Evolutionary conservation across 2,113 vertebrate species (phyloP), one percentile per base, ranked within the genome.

Genomic region (Corydoras sp.): DNA sequence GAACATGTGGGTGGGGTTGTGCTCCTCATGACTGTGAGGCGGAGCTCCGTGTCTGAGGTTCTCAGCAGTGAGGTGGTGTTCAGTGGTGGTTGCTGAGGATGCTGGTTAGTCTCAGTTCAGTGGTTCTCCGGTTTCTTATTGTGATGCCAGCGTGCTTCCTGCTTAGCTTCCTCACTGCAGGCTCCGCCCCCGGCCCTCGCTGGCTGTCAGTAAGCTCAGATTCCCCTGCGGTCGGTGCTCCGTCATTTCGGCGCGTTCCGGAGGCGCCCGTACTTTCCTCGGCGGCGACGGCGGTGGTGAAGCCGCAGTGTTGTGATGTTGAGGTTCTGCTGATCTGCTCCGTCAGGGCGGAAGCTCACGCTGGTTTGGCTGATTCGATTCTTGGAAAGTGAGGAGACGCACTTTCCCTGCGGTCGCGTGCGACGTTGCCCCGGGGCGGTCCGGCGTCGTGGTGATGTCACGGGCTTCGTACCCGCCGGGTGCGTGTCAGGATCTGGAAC

Each of bases 351-450:
- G 77, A 76, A 73, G 66, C 58, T 67, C 10, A 14, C 53, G 65
- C 65, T 58, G 50, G 66, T 73, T 79, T 76, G 66, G 56, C 66
- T 76, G 70, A 79, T 73, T 48, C 72, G 32, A 24, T 35, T 61
- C 35, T 73, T 75, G 65, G 49, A 75, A 61, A 69, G 65, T 32
- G 62, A 65, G 53, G 15, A 56, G 24, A 24, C 48, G 61, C 15
- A 73, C 70, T 76, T 73, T 70, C 77, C 66, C 62, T 75, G 65
- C 43, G 62, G 67, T 79, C 76, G 66, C 65, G 54, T 18, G 68
- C 65, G 54, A 13, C 67, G 72, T 60, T 14, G 49, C 50, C 62
- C 5, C 12, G 2, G 12, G 3, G 32, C 58, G 69, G 50, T 59
- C 49, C 35, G 13, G 49, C 30, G 62, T 4, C 29, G 56, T 18